Conservation (phyloP, 2,113 vertebrate species). For the Pionites leucogaster region DNA sequence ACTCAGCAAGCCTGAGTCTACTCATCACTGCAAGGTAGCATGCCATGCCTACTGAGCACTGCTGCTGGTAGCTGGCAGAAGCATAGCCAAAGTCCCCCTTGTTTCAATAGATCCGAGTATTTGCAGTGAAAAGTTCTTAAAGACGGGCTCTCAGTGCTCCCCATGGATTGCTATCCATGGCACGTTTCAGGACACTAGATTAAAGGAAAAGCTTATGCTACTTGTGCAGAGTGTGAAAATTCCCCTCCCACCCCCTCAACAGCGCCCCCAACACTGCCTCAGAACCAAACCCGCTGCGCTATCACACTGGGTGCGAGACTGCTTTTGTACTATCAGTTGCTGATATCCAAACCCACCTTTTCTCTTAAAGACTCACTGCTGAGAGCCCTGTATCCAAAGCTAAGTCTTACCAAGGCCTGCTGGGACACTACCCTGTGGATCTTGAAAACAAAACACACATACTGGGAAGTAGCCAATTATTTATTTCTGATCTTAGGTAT, state of each 20-base stretch:
- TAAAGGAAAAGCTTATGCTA: slow-evolving; percentile 9
- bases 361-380: background rate
- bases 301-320: background rate
- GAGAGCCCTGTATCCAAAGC: background rate
- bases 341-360: background rate
- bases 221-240: background rate
- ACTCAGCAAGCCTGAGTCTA: background rate
- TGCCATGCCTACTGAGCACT: background rate
- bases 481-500: background rate
- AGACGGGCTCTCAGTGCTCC: background rate
- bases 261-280: background rate
- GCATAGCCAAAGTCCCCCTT: background rate
- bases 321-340: background rate
- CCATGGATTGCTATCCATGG: background rate
- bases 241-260: background rate
- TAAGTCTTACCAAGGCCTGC: background rate
- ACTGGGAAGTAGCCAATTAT: background rate
- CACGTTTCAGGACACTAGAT: slow-evolving; percentile 6
- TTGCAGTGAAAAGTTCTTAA: background rate
- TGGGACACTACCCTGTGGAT: background rate
- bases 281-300: background rate
- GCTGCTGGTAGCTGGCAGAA: background rate
- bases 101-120: background rate
- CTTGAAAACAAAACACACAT: background rate
- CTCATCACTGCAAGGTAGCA: background rate